phyloP scores from a whole-genome alignment of 2,888 invertebrate genomes.

The Andricus quercusramuli region DNA sequence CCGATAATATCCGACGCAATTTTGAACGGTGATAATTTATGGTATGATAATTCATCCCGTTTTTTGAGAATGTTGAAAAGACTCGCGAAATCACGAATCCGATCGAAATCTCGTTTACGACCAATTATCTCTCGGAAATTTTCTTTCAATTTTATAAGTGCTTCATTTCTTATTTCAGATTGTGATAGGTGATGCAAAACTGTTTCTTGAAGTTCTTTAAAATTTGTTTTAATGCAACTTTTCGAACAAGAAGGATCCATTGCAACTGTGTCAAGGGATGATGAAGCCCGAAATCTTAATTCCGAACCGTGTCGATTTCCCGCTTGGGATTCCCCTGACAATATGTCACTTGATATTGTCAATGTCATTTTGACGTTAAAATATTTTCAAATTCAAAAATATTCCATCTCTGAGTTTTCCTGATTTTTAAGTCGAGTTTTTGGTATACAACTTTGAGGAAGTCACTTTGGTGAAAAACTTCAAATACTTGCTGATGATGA shows the following conservation, averaged over 20 bases:
- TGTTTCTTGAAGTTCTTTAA: neutral
- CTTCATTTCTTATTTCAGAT: neutral
- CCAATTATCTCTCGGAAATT: neutral
- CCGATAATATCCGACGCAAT: neutral
- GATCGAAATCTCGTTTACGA: neutral
- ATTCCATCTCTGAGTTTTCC: neutral
- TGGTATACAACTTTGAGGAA: neutral
- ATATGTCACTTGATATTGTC: neutral
- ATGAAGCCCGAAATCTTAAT: neutral
- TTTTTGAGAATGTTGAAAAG: slow-evolving; percentile 11
- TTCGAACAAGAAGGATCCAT: neutral
- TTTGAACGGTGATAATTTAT: neutral
- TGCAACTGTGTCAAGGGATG: neutral
- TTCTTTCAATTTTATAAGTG: neutral
- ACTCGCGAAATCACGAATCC: neutral
- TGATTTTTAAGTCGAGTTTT: neutral
- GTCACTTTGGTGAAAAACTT: no score
- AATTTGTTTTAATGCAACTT: neutral
- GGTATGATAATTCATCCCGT: neutral
- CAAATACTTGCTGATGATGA: neutral
- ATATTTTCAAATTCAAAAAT: neutral
- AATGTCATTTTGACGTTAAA: neutral
- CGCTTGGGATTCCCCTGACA: neutral
- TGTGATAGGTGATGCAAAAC: neutral
- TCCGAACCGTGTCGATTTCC: neutral